phyloP scores from a whole-genome alignment of 2,113 vertebrate genomes.

The Aldabrachelys gigantea region DNA sequence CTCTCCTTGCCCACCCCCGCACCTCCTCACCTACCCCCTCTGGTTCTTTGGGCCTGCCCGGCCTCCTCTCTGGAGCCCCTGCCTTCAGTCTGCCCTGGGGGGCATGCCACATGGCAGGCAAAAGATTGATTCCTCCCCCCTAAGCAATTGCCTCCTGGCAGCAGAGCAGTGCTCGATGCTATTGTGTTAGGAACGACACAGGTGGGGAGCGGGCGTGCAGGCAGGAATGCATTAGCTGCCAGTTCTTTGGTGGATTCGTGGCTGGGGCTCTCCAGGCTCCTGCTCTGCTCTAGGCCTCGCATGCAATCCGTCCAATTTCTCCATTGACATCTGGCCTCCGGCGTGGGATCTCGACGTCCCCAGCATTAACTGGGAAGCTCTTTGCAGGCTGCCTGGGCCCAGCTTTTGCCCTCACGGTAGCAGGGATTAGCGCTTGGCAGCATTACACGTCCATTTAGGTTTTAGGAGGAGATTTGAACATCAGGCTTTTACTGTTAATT shows the following conservation, averaged over 20 bases:
- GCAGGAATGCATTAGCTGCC: background rate
- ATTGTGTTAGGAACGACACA: background rate
- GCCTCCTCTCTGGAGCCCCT: background rate
- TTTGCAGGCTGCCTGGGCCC: background rate
- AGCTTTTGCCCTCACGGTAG: background rate
- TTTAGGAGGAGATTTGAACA: slow-evolving; percentile 71
- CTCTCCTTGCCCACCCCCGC: too few species aligned
- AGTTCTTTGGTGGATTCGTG: too few species aligned
- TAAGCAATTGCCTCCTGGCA: background rate
- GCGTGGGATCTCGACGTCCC: background rate
- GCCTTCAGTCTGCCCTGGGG: rapidly evolving
- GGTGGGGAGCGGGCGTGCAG: too few species aligned
- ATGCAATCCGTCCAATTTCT: background rate
- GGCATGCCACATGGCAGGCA: too few species aligned
- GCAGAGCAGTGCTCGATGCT: background rate
- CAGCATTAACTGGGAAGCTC: background rate
- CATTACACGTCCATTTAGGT: slow-evolving; percentile 75
- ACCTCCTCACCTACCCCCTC: background rate
- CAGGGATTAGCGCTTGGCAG: slow-evolving; percentile 65
- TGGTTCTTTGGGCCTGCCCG: background rate
- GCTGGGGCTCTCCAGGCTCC: background rate
- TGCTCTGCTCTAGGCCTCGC: background rate
- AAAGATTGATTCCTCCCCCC: background rate
- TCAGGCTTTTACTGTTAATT: slow-evolving; percentile 62
- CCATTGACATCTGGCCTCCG: background rate